These are phyloP conservation scores for Zaprionus gabonicus DNA, from an alignment of 1,140 invertebrate genomes.

Conservation along the genomic window DNA sequence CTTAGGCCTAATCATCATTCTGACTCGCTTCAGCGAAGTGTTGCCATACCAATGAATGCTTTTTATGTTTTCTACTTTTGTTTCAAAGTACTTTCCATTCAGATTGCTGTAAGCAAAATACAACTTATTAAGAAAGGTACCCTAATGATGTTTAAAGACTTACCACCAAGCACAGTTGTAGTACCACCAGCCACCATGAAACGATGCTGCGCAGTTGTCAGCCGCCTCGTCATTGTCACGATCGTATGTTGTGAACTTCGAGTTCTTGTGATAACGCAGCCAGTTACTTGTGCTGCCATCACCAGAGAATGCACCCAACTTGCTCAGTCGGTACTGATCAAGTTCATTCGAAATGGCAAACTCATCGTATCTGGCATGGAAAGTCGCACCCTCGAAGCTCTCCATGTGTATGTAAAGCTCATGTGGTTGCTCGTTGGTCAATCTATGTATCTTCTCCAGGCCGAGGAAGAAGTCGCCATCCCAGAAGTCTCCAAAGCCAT, in stretches of 20 bases:
- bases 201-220: background rate
- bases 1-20: background rate
- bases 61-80: background rate
- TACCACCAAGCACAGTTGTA: background rate
- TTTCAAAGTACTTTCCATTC: background rate
- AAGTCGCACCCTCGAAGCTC: background rate
- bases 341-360: background rate
- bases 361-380: background rate
- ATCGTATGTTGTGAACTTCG: background rate
- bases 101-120: too few species aligned
- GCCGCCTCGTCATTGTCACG: background rate
- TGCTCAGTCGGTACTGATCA: background rate
- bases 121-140: background rate
- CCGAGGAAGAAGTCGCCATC: slow-evolving; percentile 7
- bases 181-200: slow-evolving; percentile 5
- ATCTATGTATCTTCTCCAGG: slow-evolving; percentile 6
- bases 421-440: background rate
- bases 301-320: background rate
- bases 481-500: background rate
- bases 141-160: background rate
- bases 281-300: background rate
- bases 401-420: slow-evolving; percentile 1
- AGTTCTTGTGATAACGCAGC: background rate
- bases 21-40: background rate
- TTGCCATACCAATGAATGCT: background rate